Conservation (phyloP, 2,888 invertebrate species). For the Choristoneura rosaceana region DNA sequence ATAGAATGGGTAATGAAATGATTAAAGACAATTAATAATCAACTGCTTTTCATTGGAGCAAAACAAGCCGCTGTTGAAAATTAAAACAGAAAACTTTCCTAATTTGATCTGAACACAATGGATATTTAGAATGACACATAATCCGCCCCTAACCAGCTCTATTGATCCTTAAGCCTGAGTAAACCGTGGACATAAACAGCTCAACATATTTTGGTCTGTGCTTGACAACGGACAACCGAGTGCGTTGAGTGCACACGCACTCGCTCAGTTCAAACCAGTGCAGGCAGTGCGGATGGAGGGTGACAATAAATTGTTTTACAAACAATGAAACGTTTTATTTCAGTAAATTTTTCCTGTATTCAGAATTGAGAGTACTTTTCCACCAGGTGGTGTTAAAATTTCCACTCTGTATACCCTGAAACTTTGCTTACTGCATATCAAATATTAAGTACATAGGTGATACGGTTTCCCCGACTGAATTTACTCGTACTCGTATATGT, state of each 20-base stretch:
- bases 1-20: too few relatives aligned
- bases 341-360: too few relatives aligned
- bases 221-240: not conserved
- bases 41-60: not conserved
- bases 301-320: not conserved
- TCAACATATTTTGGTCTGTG: constrained; percentile 1
- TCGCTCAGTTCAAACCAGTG: not conserved
- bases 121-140: constrained; percentile 6
- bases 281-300: constrained; percentile 4
- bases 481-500: too few relatives aligned
- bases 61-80: not conserved
- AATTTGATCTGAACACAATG: not conserved
- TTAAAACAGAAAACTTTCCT: not conserved
- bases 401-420: too few relatives aligned
- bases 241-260: constrained; percentile 17
- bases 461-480: too few relatives aligned
- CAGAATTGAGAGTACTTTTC: too few relatives aligned
- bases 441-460: too few relatives aligned
- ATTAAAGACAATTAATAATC: not conserved
- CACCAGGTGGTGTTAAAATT: too few relatives aligned
- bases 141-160: not conserved
- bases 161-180: not conserved
- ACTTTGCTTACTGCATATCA: too few relatives aligned
- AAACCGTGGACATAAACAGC: not conserved
- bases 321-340: too few relatives aligned